A percentile compares a stretch with the other conserved stretches of the same genome.
Evolutionary conservation across 2,888 invertebrate species (phyloP).

Genomic region (Eurytoma adleriae): DNA sequence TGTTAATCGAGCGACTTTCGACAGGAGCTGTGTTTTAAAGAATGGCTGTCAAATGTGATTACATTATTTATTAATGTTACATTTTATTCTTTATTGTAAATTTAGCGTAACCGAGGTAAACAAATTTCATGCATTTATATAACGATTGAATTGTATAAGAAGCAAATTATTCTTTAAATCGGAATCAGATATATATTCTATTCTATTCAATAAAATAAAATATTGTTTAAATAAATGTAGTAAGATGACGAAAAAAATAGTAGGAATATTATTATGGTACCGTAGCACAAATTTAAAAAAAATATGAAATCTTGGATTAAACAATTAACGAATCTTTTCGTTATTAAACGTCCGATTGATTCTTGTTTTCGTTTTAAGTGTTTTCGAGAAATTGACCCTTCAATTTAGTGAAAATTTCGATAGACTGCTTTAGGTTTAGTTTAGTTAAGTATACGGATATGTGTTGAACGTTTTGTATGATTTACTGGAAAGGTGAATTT

Average conservation of each 20-base stretch:
- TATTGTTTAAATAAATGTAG: not conserved
- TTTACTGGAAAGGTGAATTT: no score
- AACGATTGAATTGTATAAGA: not conserved
- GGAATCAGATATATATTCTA: not conserved
- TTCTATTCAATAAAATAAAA: not conserved
- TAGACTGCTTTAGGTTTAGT: no score
- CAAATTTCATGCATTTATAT: constrained; percentile 8
- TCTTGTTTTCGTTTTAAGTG: no score
- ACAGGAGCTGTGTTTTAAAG: constrained; percentile 19
- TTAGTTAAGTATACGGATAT: not conserved
- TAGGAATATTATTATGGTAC: not conserved
- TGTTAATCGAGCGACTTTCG: constrained; percentile 23
- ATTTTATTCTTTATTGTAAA: constrained; percentile 8
- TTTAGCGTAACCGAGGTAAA: not conserved
- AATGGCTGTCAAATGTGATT: constrained; percentile 20
- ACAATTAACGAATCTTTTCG: no score
- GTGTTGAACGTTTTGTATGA: no score
- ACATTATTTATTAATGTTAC: constrained; percentile 5
- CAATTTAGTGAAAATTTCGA: no score
- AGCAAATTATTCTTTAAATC: not conserved
- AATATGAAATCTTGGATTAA: no score
- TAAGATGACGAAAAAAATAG: not conserved
- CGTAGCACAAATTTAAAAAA: not conserved
- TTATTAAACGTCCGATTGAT: no score
- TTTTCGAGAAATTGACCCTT: no score